Evolutionary conservation across 2,113 vertebrate genomes (phyloP).

Genomic region (Calidris pygmaea): DNA sequence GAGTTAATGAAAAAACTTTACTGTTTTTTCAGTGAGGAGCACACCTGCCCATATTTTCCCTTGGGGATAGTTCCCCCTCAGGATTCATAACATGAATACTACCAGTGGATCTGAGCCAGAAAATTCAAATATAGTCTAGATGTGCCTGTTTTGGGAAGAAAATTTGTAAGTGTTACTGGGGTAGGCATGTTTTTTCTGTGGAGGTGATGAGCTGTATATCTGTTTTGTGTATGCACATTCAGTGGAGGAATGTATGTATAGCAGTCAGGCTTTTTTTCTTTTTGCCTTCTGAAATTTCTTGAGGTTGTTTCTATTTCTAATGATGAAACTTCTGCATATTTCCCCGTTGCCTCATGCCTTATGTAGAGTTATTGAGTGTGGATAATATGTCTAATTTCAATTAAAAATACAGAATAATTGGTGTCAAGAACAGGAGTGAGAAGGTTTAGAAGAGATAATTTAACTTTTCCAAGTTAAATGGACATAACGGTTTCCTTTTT

Average conservation of each 20-base stretch:
- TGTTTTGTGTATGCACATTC: not conserved
- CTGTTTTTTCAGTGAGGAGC: not conserved
- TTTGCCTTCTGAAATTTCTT: not conserved
- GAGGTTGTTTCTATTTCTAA: not conserved
- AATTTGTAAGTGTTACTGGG: not conserved
- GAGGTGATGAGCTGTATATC: not conserved
- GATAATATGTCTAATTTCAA: not conserved
- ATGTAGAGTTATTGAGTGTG: not conserved
- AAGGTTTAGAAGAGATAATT: not conserved
- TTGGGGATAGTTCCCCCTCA: conserved; percentile 29
- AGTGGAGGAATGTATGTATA: not conserved
- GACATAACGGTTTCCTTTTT: not conserved
- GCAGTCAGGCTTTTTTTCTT: not conserved
- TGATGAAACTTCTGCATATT: not conserved
- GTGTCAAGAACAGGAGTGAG: not conserved
- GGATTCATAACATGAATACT: not conserved
- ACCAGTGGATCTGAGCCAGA: not conserved
- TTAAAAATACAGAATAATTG: not conserved
- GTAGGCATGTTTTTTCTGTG: not conserved
- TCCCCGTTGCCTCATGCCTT: not conserved
- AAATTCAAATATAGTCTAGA: not conserved
- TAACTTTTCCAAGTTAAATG: not conserved
- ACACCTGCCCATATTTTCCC: conserved; percentile 2
- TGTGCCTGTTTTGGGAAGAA: not conserved
- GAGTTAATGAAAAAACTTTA: conserved; percentile 46